Base-by-base conservation (phyloP, 2,888 invertebrate species). In the Diplazon laetatorius region DNA sequence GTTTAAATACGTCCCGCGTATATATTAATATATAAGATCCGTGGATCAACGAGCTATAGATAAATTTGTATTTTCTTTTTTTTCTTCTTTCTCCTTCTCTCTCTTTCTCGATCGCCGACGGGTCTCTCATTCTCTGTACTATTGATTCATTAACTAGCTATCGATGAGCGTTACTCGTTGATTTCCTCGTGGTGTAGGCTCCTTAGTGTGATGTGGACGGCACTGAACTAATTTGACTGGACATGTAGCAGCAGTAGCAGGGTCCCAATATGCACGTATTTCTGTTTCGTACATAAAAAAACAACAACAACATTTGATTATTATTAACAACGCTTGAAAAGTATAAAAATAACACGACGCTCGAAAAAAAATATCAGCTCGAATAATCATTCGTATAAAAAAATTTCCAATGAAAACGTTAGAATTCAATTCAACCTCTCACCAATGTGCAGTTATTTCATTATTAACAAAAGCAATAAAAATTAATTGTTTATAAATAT, bases 131-230 rank as follows among this genome's bases (percentile, higher is more conserved):
- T 59, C 50, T 65, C 10, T 70, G 57, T 37, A 60, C 48, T 66
- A 71, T 48, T 44, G 63, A 80, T 22, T 62, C 74, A 79, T 65
- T 63, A 77, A 76, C 37, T 59, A 52, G 50, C 68, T 76, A 80
- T 77, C 66, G 72, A 82, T 71, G 74, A 50, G 60, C 63, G 79
- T 73, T 75, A 77, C 70, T 78, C 78, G 74, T 80, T 80, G 76
- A 76, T 63, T 82, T 81, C 70, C 80, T 82, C 71, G 78, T n/a
- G n/a, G n/a, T 78, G 81, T 82, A 81, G 82, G 76, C 76, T 78
- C 71, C 62, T 85, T 82, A 88, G 85, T 85, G 83, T 79, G 87
- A 88, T 82, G 85, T 89, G 89, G 90, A 90, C 90, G 90, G 90
- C 86, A 87, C 87, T 87, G 86, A 85, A 85, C 87, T 86, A 83